These are phyloP conservation scores for Phortica variegata DNA, from an alignment of 1,140 invertebrate species.

Conservation along the genomic window DNA sequence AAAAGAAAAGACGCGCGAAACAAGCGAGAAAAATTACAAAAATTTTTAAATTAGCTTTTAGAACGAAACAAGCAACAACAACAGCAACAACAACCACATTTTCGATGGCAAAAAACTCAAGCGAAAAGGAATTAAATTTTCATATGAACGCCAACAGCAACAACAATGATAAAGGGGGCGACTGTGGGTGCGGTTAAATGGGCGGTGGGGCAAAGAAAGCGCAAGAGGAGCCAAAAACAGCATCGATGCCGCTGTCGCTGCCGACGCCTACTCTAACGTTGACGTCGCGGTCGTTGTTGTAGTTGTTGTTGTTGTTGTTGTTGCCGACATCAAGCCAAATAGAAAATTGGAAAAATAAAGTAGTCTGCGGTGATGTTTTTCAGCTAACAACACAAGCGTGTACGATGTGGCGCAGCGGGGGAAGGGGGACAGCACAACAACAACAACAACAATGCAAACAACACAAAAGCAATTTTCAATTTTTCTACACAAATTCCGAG, in stretches of 20 bases:
- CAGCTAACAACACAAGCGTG: constrained; percentile 9
- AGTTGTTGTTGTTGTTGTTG: neutral
- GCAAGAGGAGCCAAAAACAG: too few species aligned
- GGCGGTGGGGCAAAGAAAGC: too few species aligned
- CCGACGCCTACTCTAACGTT: too few species aligned
- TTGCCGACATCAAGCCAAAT: constrained; percentile 51
- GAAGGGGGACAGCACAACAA: neutral
- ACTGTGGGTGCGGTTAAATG: neutral
- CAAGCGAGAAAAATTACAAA: constrained; percentile 52
- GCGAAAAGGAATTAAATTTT: constrained; percentile 45
- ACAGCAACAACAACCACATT: neutral
- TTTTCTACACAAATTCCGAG: constrained; percentile 48
- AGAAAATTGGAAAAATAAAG: constrained; percentile 55
- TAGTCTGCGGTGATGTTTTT: constrained; percentile 44
- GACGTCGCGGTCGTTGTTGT: too few species aligned
- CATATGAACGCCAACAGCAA: constrained; percentile 37
- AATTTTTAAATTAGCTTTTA: constrained; percentile 54
- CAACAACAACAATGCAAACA: constrained; percentile 10
- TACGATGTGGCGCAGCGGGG: neutral
- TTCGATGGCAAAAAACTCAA: neutral
- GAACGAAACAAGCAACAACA: constrained; percentile 4
- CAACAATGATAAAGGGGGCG: neutral
- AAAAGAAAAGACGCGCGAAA: constrained; percentile 8
- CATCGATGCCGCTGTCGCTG: too few species aligned
- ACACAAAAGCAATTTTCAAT: constrained; percentile 53